A percentile compares a stretch with the other conserved stretches of the same genome.
phyloP scores from a whole-genome alignment of 1,140 invertebrate species.

The Hypsibius dujardini region DNA sequence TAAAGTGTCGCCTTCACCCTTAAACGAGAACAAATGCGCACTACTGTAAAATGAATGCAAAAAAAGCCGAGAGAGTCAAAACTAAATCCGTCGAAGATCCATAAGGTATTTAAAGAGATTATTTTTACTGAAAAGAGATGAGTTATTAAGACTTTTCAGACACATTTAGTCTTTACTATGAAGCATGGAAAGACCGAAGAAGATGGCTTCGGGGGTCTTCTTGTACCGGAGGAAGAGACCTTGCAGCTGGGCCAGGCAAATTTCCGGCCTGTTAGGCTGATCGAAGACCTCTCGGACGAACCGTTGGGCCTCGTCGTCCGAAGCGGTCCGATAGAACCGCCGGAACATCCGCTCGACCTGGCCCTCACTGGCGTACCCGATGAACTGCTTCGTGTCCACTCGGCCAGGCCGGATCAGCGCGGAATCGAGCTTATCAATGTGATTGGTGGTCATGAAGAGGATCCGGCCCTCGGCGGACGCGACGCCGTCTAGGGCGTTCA shows the following conservation, averaged over 20 bases:
- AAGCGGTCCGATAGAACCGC: constrained; percentile 61
- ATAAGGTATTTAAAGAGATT: too few relatives aligned
- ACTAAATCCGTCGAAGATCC: too few relatives aligned
- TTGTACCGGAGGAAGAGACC: constrained; percentile 77
- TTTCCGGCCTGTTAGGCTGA: constrained; percentile 36
- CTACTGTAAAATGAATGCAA: too few relatives aligned
- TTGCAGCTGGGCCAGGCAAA: constrained; percentile 82
- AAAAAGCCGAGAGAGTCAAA: too few relatives aligned
- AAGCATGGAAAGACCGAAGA: background rate
- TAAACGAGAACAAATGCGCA: too few relatives aligned
- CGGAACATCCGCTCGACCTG: constrained; percentile 77
- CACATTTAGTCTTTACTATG: too few relatives aligned
- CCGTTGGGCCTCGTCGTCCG: constrained; percentile 38
- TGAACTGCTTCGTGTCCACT: constrained; percentile 79
- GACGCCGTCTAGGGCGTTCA: constrained; percentile 42
- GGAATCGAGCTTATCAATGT: constrained; percentile 62
- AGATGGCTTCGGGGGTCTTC: constrained; percentile 32
- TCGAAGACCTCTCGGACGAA: constrained; percentile 47
- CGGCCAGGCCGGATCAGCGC: constrained; percentile 89
- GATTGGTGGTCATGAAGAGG: constrained; percentile 42
- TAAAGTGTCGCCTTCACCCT: too few relatives aligned
- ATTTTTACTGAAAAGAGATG: too few relatives aligned
- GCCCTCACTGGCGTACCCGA: constrained; percentile 58
- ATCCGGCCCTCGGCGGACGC: constrained; percentile 38
- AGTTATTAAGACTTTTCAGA: too few relatives aligned